These are phyloP conservation scores for Peromyscus leucopus DNA, from an alignment of 2,113 vertebrate genomes.

Conservation along the genomic window DNA sequence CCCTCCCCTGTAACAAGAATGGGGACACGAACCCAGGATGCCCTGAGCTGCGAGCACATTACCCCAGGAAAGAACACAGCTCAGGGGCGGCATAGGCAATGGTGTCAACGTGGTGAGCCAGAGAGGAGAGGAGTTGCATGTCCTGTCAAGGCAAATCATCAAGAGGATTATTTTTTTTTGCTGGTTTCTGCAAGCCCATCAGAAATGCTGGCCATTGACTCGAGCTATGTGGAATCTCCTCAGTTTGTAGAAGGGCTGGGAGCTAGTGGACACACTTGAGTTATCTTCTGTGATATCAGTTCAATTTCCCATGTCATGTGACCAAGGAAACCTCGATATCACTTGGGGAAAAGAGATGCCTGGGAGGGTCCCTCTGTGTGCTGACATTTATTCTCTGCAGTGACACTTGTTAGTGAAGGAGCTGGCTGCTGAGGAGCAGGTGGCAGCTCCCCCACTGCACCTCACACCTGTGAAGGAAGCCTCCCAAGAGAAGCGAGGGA, in stretches of 20 bases:
- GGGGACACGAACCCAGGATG: not conserved
- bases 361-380: rapidly evolving
- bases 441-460: not conserved
- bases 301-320: not conserved
- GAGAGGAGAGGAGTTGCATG: not conserved
- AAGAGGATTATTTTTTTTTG: not conserved
- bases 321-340: not conserved
- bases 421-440: too few species aligned
- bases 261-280: not conserved
- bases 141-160: too few species aligned
- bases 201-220: not conserved
- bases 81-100: not conserved
- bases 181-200: not conserved
- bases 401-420: rapidly evolving
- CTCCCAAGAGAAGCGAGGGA: rapidly evolving
- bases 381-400: not conserved
- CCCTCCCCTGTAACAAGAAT: too few species aligned
- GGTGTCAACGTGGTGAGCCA: not conserved
- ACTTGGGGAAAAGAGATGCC: not conserved
- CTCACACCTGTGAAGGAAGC: not conserved
- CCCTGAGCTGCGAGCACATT: not conserved
- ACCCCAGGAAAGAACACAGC: not conserved
- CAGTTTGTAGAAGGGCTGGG: not conserved
- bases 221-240: not conserved
- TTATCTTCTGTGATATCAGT: not conserved